A percentile compares a stretch with the other conserved stretches of the same genome.
Conservation (phyloP, 2,888 invertebrate genomes). For the Tortricodes alternella region DNA sequence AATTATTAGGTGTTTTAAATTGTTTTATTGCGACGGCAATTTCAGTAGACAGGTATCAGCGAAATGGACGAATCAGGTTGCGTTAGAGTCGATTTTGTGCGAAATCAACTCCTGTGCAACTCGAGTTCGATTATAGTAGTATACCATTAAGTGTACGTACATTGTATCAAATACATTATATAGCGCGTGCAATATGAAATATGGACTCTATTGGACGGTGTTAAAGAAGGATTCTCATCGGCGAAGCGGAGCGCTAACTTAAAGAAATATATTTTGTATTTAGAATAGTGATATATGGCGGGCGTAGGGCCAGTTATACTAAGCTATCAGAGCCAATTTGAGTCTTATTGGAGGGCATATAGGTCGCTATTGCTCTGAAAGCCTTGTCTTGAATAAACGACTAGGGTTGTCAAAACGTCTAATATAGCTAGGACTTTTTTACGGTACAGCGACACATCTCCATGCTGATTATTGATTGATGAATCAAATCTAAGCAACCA, state of each 20-base stretch:
- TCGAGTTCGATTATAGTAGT: neutral
- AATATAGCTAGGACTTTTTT: no score
- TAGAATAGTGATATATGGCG: conserved; percentile 20
- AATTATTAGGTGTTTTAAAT: conserved; percentile 13
- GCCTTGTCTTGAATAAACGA: no score
- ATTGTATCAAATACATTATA: conserved; percentile 25
- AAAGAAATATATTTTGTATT: conserved; percentile 29
- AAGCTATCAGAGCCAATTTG: conserved; percentile 6
- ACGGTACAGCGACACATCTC: no score
- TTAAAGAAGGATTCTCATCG: conserved; percentile 18
- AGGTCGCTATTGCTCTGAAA: no score
- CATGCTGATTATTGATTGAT: neutral
- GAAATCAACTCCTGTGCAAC: neutral
- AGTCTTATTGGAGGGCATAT: no score
- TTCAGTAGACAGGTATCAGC: conserved; percentile 5
- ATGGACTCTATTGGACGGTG: conserved; percentile 9
- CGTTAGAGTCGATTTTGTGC: neutral
- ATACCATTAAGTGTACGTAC: conserved; percentile 6
- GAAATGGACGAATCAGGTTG: neutral
- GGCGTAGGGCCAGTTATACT: conserved; percentile 22
- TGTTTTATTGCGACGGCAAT: conserved; percentile 17
- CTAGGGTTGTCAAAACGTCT: no score
- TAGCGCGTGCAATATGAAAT: conserved; percentile 25
- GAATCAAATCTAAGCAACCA: conserved; percentile 23
- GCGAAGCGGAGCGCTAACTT: conserved; percentile 14